These are phyloP conservation scores for Lycodopsis pacificus DNA, from an alignment of 2,797 vertebrate species.

Conservation along the genomic window DNA sequence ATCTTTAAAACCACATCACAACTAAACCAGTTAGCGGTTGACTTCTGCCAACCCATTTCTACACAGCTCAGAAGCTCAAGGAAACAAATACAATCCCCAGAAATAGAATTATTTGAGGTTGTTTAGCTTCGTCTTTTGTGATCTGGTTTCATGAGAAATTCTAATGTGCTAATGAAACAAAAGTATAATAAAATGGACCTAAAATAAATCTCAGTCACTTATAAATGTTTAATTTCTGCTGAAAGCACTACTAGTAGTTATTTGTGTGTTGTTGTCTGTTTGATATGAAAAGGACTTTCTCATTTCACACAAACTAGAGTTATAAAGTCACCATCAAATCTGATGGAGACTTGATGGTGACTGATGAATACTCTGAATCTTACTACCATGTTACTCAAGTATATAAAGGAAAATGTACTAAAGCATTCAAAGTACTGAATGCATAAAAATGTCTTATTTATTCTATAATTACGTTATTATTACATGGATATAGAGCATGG, in stretches of 20 bases:
- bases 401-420: too few species aligned
- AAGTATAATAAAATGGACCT: too few species aligned
- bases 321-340: not conserved
- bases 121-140: not conserved
- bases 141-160: not conserved
- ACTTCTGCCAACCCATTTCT: constrained; percentile 14
- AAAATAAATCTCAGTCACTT: not conserved
- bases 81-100: constrained; percentile 6
- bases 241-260: not conserved
- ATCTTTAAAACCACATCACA: constrained; percentile 14
- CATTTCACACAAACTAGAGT: not conserved
- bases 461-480: too few species aligned
- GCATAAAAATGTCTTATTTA: too few species aligned
- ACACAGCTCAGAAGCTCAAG: constrained; percentile 8
- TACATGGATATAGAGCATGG: too few species aligned
- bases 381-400: too few species aligned
- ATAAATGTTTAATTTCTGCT: not conserved
- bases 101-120: constrained; percentile 10
- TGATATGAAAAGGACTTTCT: not conserved
- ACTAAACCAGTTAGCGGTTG: not conserved
- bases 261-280: not conserved
- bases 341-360: too few species aligned
- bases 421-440: too few species aligned
- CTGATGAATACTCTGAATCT: too few species aligned
- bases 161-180: constrained; percentile 1